Evolutionary conservation across 2,888 invertebrate genomes (phyloP), one percentile per base, ranked within the genome.

Genomic region (Harpalus rufipes): DNA sequence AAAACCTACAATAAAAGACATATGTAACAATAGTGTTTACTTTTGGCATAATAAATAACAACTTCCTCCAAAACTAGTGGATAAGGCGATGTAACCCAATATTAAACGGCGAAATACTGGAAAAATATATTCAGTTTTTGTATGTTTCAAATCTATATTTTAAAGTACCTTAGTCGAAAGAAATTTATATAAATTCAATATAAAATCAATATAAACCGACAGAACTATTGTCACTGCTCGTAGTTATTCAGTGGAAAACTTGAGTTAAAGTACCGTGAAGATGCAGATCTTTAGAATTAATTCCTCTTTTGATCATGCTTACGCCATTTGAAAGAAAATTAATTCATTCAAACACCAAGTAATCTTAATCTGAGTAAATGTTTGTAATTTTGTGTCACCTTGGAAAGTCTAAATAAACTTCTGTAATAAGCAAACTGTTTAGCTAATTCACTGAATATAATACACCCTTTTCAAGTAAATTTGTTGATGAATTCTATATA

Each of bases 391-490:
- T 25, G 68, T 68, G 39, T 68, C 68, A 39, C 39, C 39, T 32
- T 68, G 32, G 32, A 32, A 25, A 8, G 12, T 68, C 39, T 32
- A 14, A 68, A n/a, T 14, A 25, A 65, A 39, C 25, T 25, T 10
- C 39, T 68, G 25, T 68, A 68, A 68, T 68, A 68, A 68, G 39
- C 39, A 68, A 25, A 39, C n/a, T 39, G 32, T 68, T 68, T 39
- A n/a, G 39, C 68, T 68, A 68, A 68, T 68, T 68, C 68, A 68
- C 14, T 68, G 68, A 32, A 39, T 51, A 51, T 51, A 51, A 51
- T 51, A 51, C 6, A 51, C 44, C 44, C 44, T 51, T 51, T 51
- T 12, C 8, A 51, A 51, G 12, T 51, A 12, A 12, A 51, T 12
- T 8, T 51, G 12, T 10, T 10, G 10, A 32, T 32, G 32, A 51